Evolutionary conservation across 1,140 invertebrate genomes (phyloP), one percentile per base, ranked within the genome.

Genomic region (Euwallacea similis): DNA sequence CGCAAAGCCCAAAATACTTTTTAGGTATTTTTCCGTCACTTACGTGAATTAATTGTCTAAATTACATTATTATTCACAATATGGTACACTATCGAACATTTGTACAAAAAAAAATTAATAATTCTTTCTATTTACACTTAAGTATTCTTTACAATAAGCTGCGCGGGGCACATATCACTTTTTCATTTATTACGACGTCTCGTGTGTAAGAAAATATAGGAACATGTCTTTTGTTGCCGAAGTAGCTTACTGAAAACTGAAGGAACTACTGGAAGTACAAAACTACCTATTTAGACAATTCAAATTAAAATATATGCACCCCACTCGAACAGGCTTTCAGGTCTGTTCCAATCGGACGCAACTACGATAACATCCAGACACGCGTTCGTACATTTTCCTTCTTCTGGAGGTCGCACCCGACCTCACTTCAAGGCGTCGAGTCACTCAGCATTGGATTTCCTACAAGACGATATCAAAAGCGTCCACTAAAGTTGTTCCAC

Each of bases 401-500:
- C 47, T 50, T 10, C 2, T 13, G 47, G 47, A 10, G 47, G 10
- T 10, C 47, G 47, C 13, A 50, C 47, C 47, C 1, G 21, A 33
- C 21, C 21, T 33, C 21, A 4, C 21, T 33, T 33, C 21, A 33
- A 33, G 21, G 21, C 33, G n/a, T 68, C 66, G n/a, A 44, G 59
- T 33, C 59, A 42, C 11, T 16, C 8, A n/a, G 10, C 41, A 11
- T 41, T 66, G 43, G 16, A 66, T 46, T 15, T 65, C 47, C 64
- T 62, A 42, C 46, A 68, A 10, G 60, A 68, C 10, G 64, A 72
- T 16, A 74, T 54, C 21, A 75, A 71, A 46, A 76, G 66, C 15
- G 71, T 73, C 80, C 87, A 88, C 89, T 91, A 93, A 87, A 97
- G 93, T 82, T 94, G 91, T 85, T 97, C 94, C 75, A 95, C 93